Conservation (phyloP, 2,797 vertebrate genomes). For the Hypotaenidia philippensis region DNA sequence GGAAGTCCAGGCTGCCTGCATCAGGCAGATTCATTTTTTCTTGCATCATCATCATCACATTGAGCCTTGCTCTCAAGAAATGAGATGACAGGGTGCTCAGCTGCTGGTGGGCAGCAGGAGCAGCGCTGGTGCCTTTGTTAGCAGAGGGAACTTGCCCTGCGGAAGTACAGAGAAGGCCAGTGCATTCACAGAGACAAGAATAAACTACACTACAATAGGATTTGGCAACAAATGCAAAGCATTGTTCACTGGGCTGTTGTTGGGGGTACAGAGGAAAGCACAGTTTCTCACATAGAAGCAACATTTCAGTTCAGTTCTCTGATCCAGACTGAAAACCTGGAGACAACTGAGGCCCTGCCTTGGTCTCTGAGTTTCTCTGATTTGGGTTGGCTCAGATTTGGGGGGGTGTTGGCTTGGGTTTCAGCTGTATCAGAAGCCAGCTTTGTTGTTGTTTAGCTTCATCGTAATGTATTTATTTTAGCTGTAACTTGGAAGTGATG, state of each 20-base stretch:
- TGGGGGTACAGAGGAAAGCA: slow-evolving; percentile 21
- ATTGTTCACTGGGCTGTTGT: not conserved
- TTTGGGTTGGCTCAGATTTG: not conserved
- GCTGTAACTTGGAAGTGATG: not conserved
- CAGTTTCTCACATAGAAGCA: not conserved
- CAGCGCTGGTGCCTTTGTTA: not conserved
- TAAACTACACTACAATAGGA: not conserved
- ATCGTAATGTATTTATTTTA: not conserved
- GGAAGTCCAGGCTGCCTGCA: not conserved
- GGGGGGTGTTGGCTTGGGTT: not conserved
- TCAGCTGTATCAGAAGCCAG: not conserved
- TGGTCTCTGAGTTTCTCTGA: not conserved
- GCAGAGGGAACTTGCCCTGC: not conserved
- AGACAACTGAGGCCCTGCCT: not conserved
- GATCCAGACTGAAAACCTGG: not conserved
- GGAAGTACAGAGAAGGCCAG: not conserved
- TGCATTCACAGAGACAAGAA: slow-evolving; percentile 35
- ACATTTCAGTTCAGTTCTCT: not conserved
- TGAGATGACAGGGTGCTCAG: not conserved
- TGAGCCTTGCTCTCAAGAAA: not conserved
- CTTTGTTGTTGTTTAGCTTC: not conserved
- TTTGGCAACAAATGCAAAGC: not conserved
- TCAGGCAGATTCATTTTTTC: not conserved
- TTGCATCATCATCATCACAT: not conserved
- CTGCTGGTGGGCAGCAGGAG: not conserved